Percentiles rank a stretch among this genome's conserved stretches.
Conservation (phyloP, 2,113 vertebrate genomes). For the Saccopteryx bilineata region DNA sequence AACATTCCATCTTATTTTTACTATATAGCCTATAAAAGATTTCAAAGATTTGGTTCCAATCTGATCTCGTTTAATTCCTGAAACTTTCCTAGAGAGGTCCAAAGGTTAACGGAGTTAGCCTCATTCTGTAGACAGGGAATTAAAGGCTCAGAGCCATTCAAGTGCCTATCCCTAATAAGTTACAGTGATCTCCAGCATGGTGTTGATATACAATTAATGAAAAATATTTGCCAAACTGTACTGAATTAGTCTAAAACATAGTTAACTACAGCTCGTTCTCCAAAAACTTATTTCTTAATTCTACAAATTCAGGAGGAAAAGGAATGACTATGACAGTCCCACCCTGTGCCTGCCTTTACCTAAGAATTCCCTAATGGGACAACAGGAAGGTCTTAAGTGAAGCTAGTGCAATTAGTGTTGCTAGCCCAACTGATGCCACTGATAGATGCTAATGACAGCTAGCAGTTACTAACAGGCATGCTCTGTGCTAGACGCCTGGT, state of each 20-base stretch:
- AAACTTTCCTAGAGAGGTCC: neutral
- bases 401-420: neutral
- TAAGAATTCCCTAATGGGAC: neutral
- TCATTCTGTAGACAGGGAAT: neutral
- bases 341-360: constrained; percentile 25
- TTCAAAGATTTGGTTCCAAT: constrained; percentile 8
- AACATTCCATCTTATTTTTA: constrained; percentile 56
- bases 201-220: neutral
- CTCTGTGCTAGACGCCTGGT: neutral
- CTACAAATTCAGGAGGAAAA: neutral
- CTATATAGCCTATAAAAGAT: constrained; percentile 18
- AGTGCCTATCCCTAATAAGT: neutral
- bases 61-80: constrained; percentile 20
- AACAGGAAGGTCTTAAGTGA: neutral
- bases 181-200: neutral
- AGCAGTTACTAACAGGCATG: neutral
- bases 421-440: neutral
- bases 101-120: constrained; percentile 10
- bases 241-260: neutral
- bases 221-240: neutral
- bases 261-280: neutral
- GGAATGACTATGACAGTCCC: neutral
- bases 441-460: neutral
- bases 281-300: constrained; percentile 37
- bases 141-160: constrained; percentile 33